A percentile compares a stretch with the other conserved stretches of the same genome.
These are phyloP conservation scores for Zaprionus vittiger DNA, from an alignment of 1,140 invertebrate species.

Conservation along the genomic window DNA sequence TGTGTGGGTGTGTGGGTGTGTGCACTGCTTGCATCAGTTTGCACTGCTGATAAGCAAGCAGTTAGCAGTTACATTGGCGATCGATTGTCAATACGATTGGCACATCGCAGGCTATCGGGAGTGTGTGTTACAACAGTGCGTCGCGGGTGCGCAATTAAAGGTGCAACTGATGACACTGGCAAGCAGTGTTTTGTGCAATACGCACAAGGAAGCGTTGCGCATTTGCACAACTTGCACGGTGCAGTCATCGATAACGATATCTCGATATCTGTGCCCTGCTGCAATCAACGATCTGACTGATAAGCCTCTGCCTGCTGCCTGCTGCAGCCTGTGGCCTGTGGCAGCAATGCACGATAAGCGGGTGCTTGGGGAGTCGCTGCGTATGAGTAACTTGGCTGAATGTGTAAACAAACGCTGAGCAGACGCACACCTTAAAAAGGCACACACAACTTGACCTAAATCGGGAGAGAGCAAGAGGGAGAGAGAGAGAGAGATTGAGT, in stretches of 20 bases:
- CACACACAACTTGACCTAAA: slow-evolving; percentile 72
- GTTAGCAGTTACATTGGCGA: slow-evolving; percentile 13
- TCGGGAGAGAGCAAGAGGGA: slow-evolving; percentile 26
- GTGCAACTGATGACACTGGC: slow-evolving; percentile 33
- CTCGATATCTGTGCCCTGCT: slow-evolving; percentile 30
- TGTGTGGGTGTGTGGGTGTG: slow-evolving; percentile 1
- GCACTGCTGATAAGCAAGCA: neutral
- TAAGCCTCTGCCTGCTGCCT: slow-evolving; percentile 30
- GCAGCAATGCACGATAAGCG: slow-evolving; percentile 61
- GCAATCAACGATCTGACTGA: slow-evolving; percentile 66
- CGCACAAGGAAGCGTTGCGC: slow-evolving; percentile 60
- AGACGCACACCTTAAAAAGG: slow-evolving; percentile 59
- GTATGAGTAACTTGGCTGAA: slow-evolving; percentile 61
- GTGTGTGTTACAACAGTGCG: slow-evolving; percentile 16
- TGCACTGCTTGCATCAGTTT: slow-evolving; percentile 6
- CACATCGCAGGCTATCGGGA: neutral
- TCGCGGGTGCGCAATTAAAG: slow-evolving; percentile 47
- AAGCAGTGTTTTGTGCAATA: slow-evolving; percentile 39
- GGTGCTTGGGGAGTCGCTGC: slow-evolving; percentile 38
- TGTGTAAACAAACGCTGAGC: slow-evolving; percentile 50
- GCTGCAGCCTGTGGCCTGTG: neutral
- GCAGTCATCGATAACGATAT: slow-evolving; percentile 68
- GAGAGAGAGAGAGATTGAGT: no score
- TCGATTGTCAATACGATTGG: slow-evolving; percentile 18
- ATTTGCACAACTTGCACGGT: slow-evolving; percentile 56